Evolutionary conservation across 1,140 invertebrate genomes (phyloP), one percentile per base, ranked within the genome.

Genomic region (Zaprionus ghesquierei): DNA sequence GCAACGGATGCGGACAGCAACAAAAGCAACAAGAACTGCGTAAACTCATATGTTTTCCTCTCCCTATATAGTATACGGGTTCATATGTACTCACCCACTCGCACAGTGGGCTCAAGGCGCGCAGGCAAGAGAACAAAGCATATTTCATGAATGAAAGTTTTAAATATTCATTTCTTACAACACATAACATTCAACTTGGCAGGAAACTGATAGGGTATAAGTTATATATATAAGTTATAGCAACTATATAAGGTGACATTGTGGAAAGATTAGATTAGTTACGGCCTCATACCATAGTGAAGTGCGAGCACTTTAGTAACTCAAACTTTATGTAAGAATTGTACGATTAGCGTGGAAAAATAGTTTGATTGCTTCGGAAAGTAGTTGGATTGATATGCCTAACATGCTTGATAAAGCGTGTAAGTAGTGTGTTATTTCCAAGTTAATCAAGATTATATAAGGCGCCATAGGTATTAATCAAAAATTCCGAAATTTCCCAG

Each of bases 111-210:
- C 56, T 49, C 25, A 60, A 6, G n/a, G 12, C 3, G 22, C 23
- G 33, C 49, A 22, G n/a, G 5, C 23, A 63, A 54, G 22, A 33
- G 10, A 29, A 13, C 12, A 25, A 51, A 51, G n/a, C 15, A 54
- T 54, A 25, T 29, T 41, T 41, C 50, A 54, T 63, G 49, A 63
- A 63, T 63, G 60, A 54, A 54, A 50, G 0, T 8, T 61, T 31
- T 6, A 49, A 49, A 50, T 33, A 22, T 60, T 10, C 22, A 9
- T 18, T 10, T 15, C 23, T 50, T 33, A 61, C 20, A 18, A 51
- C 46, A 61, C 41, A 49, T 4, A 3, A 49, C 44, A 49, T 41
- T 5, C 35, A 44, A 46, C 41, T 22, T 46, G 41, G 22, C 41
- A 46, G 41, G 41, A 46, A 46, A 46, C 41, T 22, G 41, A 46